Percentiles rank a stretch among this genome's conserved stretches.
Conservation (phyloP, 2,113 vertebrate genomes). For the Columba livia region DNA sequence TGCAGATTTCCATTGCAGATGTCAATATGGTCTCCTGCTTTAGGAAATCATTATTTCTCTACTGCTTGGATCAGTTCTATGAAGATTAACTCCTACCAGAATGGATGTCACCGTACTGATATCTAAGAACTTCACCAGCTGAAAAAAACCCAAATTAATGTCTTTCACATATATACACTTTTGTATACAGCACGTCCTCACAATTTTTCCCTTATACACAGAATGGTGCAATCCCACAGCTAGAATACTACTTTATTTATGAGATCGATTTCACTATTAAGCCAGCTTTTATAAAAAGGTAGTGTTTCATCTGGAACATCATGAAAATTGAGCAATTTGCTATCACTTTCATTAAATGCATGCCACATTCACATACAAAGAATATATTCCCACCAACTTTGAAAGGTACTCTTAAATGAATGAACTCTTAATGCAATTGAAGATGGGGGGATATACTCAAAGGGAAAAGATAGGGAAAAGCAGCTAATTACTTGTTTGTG, state of each 20-base stretch:
- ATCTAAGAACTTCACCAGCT: not conserved
- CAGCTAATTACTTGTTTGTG: not conserved
- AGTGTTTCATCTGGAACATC: not conserved
- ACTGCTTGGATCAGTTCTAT: not conserved
- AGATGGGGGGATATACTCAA: not conserved
- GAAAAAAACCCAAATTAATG: not conserved
- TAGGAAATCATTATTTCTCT: not conserved
- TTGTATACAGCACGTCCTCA: not conserved
- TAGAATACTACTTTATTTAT: not conserved
- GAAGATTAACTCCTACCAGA: not conserved
- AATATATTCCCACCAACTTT: not conserved
- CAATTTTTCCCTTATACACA: not conserved
- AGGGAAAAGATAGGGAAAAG: not conserved
- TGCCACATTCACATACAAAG: not conserved
- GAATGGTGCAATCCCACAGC: not conserved
- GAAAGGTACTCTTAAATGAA: not conserved
- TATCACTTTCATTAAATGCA: not conserved
- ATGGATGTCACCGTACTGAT: not conserved
- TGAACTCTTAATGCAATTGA: not conserved
- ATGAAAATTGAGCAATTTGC: not conserved
- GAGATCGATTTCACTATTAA: not conserved
- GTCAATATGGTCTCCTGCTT: not conserved
- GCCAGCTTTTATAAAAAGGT: not conserved
- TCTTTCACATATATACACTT: not conserved
- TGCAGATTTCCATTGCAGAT: not conserved